Conservation (phyloP, 2,113 vertebrate genomes). For the Rhineura floridana region DNA sequence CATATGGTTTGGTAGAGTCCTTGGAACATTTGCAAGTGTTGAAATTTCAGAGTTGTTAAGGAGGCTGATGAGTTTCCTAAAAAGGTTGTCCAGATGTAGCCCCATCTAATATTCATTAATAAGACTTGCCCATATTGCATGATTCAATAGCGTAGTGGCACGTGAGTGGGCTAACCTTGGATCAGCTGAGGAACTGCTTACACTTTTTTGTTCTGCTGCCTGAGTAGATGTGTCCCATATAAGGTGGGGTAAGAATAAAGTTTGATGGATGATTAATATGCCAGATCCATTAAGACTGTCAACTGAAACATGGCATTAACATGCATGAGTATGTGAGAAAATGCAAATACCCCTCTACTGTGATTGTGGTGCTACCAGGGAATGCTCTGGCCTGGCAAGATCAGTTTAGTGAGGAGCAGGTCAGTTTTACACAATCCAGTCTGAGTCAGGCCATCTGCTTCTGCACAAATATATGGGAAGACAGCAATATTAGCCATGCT, state of each 20-base stretch:
- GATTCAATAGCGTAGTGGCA: background rate
- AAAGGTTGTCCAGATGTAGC: background rate
- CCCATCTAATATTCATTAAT: background rate
- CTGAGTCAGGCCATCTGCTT: background rate
- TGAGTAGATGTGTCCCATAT: background rate
- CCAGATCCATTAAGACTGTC: background rate
- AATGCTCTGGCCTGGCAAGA: background rate
- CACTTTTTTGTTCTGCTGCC: background rate
- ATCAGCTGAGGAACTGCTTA: background rate
- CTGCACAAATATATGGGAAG: background rate
- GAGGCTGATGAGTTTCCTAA: background rate
- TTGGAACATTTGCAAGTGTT: background rate
- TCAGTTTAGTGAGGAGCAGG: background rate
- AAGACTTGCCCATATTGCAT: background rate
- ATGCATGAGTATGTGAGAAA: background rate
- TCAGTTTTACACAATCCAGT: too few species aligned
- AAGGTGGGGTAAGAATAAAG: background rate
- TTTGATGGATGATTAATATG: background rate
- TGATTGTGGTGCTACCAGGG: background rate
- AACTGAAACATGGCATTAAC: background rate
- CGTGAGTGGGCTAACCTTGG: background rate
- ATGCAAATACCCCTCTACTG: background rate
- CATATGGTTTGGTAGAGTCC: background rate
- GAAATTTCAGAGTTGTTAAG: background rate
- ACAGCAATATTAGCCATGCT: background rate